phyloP scores from a whole-genome alignment of 2,113 vertebrate species.

The Leucopternis melanops region DNA sequence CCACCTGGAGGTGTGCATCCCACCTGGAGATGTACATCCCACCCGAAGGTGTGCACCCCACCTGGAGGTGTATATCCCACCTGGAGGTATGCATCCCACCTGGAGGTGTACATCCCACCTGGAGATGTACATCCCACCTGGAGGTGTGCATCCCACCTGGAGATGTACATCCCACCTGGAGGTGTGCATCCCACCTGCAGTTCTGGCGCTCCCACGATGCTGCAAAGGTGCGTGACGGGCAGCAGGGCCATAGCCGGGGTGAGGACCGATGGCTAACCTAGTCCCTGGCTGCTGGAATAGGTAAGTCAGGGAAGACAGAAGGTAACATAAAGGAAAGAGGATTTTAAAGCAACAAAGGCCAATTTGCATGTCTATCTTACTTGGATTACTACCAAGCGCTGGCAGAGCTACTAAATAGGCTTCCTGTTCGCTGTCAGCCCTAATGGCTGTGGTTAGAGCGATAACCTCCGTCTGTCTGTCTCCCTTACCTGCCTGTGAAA shows the following conservation, averaged over 20 bases:
- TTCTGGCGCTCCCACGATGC: accelerated
- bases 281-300: neutral
- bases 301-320: neutral
- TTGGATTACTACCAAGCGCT: neutral
- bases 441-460: neutral
- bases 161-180: neutral
- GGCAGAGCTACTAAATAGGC: neutral
- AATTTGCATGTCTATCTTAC: neutral
- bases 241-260: neutral
- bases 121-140: no score
- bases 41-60: no score
- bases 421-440: neutral
- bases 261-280: neutral
- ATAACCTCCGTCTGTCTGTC: neutral
- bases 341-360: neutral
- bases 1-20: neutral
- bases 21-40: neutral
- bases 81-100: no score
- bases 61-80: no score
- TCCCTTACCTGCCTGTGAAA: neutral
- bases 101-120: no score
- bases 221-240: neutral
- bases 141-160: neutral
- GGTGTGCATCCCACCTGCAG: neutral
- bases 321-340: neutral